Evolutionary conservation across 2,113 vertebrate genomes (phyloP).

Genomic region (Peromyscus californicus): DNA sequence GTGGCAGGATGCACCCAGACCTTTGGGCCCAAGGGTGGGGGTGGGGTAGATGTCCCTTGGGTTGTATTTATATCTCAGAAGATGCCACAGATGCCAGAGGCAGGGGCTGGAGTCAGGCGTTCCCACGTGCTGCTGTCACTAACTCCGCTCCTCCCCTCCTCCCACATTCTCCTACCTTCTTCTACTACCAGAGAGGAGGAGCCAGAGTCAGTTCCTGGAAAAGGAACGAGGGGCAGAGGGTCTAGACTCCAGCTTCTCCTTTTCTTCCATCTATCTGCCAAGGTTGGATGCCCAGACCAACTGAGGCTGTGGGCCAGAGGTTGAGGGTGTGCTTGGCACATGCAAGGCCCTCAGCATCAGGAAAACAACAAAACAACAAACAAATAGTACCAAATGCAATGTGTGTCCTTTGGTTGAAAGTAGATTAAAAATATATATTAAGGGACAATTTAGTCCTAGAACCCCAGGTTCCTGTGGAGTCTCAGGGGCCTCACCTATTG

Average conservation of each 20-base stretch:
- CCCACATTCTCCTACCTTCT: conserved; percentile 2
- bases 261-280: not conserved
- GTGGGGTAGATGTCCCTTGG: conserved; percentile 72
- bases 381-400: not conserved
- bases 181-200: not conserved
- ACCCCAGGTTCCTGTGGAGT: not conserved
- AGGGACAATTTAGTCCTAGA: not conserved
- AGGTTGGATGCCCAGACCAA: not conserved
- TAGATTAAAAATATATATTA: not conserved
- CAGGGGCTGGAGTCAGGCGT: conserved; percentile 78
- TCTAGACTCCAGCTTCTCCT: not conserved
- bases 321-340: not conserved
- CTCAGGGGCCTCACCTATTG: not conserved
- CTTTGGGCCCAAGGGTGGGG: conserved; percentile 41
- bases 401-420: not conserved
- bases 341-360: not conserved
- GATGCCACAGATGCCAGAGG: conserved; percentile 83
- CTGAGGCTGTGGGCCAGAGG: not conserved
- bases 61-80: conserved; percentile 83
- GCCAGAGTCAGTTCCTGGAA: not conserved
- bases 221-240: not conserved
- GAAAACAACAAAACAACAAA: not conserved
- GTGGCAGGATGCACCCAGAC: conserved; percentile 38
- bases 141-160: conserved; percentile 42
- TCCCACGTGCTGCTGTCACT: conserved; percentile 85